Evolutionary conservation across 2,888 invertebrate species (phyloP).

Genomic region (Eurois occulta): DNA sequence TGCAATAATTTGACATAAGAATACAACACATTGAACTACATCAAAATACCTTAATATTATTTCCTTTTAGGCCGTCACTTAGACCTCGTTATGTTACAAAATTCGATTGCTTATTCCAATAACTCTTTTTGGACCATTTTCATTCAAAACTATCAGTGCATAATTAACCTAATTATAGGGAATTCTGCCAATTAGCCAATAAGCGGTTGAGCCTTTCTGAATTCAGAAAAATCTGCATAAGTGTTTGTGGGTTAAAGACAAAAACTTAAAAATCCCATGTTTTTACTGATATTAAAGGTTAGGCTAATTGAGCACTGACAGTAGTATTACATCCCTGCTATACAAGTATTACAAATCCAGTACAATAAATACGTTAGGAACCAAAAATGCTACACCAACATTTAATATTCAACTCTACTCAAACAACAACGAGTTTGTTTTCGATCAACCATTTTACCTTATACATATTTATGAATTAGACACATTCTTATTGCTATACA

Average conservation of each 20-base stretch:
- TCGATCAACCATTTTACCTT: background rate
- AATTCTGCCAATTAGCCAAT: background rate
- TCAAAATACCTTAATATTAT: slow-evolving; percentile 24
- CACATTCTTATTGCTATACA: slow-evolving; percentile 13
- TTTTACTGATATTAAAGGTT: background rate
- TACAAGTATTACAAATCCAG: background rate
- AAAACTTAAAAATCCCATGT: background rate
- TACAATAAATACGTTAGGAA: slow-evolving; percentile 13
- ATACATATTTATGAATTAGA: slow-evolving; percentile 8
- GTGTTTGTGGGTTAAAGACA: background rate
- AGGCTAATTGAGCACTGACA: slow-evolving; percentile 26
- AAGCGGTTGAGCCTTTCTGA: background rate
- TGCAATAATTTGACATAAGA: slow-evolving; percentile 69
- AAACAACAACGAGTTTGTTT: slow-evolving; percentile 6
- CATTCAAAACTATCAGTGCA: slow-evolving; percentile 23
- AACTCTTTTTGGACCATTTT: slow-evolving; percentile 47
- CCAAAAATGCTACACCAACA: slow-evolving; percentile 3
- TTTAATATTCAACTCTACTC: slow-evolving; percentile 28
- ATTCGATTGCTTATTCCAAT: slow-evolving; percentile 64
- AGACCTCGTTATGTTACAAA: slow-evolving; percentile 53
- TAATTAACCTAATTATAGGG: background rate
- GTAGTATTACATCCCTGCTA: slow-evolving; percentile 26
- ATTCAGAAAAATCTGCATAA: background rate
- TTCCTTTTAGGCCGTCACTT: slow-evolving; percentile 62
- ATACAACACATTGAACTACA: slow-evolving; percentile 37